phyloP scores from a whole-genome alignment of 2,888 invertebrate species.

The Dynastes tityus region DNA sequence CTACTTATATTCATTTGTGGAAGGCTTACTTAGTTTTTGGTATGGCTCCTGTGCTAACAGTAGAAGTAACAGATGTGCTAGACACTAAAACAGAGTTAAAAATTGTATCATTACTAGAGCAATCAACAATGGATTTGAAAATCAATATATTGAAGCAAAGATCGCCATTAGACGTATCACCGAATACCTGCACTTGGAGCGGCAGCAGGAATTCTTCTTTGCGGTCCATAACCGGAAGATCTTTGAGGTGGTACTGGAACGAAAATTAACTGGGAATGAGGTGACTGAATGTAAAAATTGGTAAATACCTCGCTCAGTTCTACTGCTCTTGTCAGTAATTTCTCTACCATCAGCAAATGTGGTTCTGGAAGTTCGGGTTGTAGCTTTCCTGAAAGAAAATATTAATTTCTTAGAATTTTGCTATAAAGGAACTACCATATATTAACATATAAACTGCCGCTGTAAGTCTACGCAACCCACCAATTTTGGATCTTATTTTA shows the following conservation, averaged over 20 bases:
- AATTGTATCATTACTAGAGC: not conserved
- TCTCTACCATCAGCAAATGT: slow-evolving; percentile 24
- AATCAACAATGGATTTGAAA: not conserved
- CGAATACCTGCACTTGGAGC: not conserved
- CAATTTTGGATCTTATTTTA: no score
- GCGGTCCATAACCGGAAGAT: slow-evolving; percentile 20
- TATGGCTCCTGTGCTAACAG: not conserved
- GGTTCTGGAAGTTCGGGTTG: slow-evolving; percentile 15
- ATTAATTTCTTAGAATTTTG: not conserved
- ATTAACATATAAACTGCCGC: no score
- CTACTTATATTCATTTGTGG: not conserved
- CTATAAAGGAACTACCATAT: not conserved
- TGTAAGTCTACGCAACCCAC: no score
- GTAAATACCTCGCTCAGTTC: slow-evolving; percentile 14
- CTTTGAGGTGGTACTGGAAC: slow-evolving; percentile 6
- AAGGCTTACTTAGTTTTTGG: slow-evolving; percentile 7
- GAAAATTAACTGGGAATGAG: no score
- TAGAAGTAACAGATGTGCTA: slow-evolving; percentile 10
- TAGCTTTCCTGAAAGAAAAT: not conserved
- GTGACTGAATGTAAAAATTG: not conserved
- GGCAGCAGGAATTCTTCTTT: not conserved
- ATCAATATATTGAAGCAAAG: no score
- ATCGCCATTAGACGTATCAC: no score
- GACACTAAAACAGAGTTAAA: not conserved
- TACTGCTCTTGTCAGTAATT: slow-evolving; percentile 4